Percentiles rank a stretch among this genome's conserved stretches.
Evolutionary conservation across 1,140 invertebrate genomes (phyloP).

Genomic region (Drosophila saltans): DNA sequence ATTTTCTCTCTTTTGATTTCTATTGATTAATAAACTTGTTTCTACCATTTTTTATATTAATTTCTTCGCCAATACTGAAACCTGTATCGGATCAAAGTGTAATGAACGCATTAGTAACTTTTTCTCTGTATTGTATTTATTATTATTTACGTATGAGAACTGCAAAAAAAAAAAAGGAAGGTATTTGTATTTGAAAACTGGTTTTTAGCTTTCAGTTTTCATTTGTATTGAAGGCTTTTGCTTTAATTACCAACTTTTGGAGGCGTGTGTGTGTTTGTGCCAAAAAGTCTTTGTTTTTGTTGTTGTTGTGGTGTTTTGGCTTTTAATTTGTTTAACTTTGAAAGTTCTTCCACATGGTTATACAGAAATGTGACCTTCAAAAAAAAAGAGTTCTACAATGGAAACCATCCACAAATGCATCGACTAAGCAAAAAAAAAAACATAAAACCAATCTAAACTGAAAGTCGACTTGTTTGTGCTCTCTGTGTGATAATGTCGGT

Average conservation of each 20-base stretch:
- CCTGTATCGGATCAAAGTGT: conserved; percentile 33
- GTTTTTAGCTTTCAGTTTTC: conserved; percentile 6
- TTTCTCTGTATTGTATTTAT: conserved; percentile 24
- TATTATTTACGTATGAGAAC: conserved; percentile 17
- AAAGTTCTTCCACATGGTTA: conserved; percentile 5
- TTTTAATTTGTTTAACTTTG: background rate
- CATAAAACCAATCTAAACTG: background rate
- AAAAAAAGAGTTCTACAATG: conserved; percentile 1
- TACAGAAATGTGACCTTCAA: conserved; percentile 1
- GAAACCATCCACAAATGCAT: background rate
- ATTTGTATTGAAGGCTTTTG: conserved; percentile 3
- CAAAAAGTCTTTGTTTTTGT: conserved; percentile 4
- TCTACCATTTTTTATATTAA: background rate
- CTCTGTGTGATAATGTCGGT: background rate
- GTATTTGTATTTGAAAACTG: conserved; percentile 11
- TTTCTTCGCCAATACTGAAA: conserved; percentile 2
- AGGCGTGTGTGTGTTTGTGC: background rate
- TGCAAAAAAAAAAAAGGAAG: background rate
- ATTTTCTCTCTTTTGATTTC: conserved; percentile 1
- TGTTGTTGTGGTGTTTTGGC: background rate
- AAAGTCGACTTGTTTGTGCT: background rate
- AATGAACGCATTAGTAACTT: conserved; percentile 56
- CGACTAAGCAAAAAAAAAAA: background rate
- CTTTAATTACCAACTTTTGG: conserved; percentile 21
- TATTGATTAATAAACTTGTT: conserved; percentile 5